Percentiles rank a stretch among this genome's conserved stretches.
Evolutionary conservation across 2,888 invertebrate species (phyloP).

Genomic region (Lepidocyrtinus sp.): DNA sequence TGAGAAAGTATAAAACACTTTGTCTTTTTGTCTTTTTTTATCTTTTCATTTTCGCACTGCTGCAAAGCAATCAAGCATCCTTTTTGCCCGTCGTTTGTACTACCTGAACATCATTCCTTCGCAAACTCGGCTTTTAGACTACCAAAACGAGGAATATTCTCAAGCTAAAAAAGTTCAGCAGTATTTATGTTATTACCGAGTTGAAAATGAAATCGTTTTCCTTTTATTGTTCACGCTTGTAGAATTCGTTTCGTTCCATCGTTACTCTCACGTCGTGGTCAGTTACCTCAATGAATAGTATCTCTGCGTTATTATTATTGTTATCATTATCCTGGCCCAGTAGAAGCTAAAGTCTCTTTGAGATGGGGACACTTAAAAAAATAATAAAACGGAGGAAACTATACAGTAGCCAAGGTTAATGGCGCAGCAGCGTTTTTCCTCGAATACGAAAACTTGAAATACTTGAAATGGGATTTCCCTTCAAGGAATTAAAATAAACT

Average conservation of each 20-base stretch:
- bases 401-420: conserved; percentile 53
- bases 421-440: conserved; percentile 28
- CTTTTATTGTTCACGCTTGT: conserved; percentile 46
- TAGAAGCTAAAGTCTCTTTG: neutral
- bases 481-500: neutral
- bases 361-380: conserved; percentile 1
- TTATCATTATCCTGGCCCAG: too few relatives aligned
- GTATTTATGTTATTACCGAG: conserved; percentile 5
- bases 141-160: neutral
- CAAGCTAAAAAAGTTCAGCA: neutral
- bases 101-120: too few relatives aligned
- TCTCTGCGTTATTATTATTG: too few relatives aligned
- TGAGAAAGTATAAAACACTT: too few relatives aligned
- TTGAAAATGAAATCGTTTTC: conserved; percentile 35
- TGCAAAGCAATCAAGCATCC: too few relatives aligned
- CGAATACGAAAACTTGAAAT: neutral
- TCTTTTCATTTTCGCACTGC: too few relatives aligned
- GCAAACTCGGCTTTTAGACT: too few relatives aligned
- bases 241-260: conserved; percentile 8
- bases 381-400: conserved; percentile 19
- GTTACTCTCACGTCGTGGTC: conserved; percentile 43
- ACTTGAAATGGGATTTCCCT: neutral
- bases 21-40: too few relatives aligned
- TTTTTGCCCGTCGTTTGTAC: too few relatives aligned
- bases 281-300: conserved; percentile 29